Base-by-base conservation (phyloP, 1,140 invertebrate species). In the Drosophila triauraria region DNA sequence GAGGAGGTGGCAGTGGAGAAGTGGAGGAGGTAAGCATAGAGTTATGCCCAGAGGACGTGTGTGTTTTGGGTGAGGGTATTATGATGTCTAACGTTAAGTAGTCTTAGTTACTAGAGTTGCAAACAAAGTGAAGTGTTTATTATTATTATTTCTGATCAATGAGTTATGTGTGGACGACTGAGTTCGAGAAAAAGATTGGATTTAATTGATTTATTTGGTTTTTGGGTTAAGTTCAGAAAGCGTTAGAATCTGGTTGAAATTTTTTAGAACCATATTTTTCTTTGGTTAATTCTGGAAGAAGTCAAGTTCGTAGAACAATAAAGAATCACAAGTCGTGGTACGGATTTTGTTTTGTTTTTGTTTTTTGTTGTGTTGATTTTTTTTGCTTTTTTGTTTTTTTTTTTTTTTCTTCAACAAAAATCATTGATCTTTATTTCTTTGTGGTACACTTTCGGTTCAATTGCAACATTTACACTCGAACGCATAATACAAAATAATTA, bases 381-480 rank as follows among this genome's bases (percentile, higher is more conserved):
- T 61, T 76, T 75, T 75, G 35, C 58, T 43, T 56, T 56, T 69
- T 82, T 75, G 69, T 62, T 71, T 78, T 85, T 38, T 70, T 86
- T 86, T 20, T 20, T 20, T 20, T 75, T 69, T 90, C 64, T 90
- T 85, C 76, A 82, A 90, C 86, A 87, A 88, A 91, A 91, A 81
- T 91, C 90, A 91, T 91, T 91, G 90, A 91, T 90, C 90, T 91
- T 91, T 91, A 91, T 91, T 70, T 70, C 30, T 46, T 70, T 91
- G 84, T 85, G 80, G 75, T 87, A 87, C 84, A 87, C 84, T 80
- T 87, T 87, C 74, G 72, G 80, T 84, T 88, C 80, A 81, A 90
- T 88, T 85, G 85, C 85, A 90, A 90, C 86, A 90, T 90, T 72
- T 72, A 91, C 86, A 90, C 81, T 90, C 60, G 64, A 75, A 86